These are phyloP conservation scores for Drosophila tsacasi DNA, from an alignment of 1,140 invertebrate genomes.

Conservation along the genomic window DNA sequence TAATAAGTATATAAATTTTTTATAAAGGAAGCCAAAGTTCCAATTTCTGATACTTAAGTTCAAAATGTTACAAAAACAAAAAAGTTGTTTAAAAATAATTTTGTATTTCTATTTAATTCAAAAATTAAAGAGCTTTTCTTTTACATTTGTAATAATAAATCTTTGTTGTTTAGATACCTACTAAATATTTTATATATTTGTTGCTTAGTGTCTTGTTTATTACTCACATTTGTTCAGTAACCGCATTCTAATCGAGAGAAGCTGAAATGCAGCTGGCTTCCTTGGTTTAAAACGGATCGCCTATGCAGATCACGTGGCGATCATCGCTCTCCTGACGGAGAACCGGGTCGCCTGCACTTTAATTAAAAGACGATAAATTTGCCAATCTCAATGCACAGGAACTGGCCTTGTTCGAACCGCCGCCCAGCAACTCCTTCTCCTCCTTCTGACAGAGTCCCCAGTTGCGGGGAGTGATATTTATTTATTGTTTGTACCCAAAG, in stretches of 20 bases:
- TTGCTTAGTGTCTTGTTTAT: background rate
- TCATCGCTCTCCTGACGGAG: slow-evolving; percentile 65
- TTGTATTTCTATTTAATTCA: no score
- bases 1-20: no score
- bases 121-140: no score
- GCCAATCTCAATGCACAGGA: slow-evolving; percentile 68
- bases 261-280: slow-evolving; percentile 47
- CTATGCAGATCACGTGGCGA: slow-evolving; percentile 39
- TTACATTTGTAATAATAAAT: background rate
- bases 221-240: background rate
- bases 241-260: slow-evolving; percentile 44
- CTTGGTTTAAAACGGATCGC: background rate
- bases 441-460: slow-evolving; percentile 49
- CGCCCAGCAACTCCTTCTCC: background rate
- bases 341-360: slow-evolving; percentile 78
- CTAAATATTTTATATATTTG: no score
- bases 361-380: slow-evolving; percentile 84
- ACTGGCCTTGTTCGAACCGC: slow-evolving; percentile 40
- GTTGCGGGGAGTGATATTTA: slow-evolving; percentile 67
- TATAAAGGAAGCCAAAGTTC: no score
- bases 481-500: slow-evolving; percentile 84
- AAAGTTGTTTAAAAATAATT: no score
- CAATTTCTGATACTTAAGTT: no score
- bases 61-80: no score
- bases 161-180: background rate